Conservation (phyloP, 2,888 invertebrate genomes). For the Galeruca laticollis region DNA sequence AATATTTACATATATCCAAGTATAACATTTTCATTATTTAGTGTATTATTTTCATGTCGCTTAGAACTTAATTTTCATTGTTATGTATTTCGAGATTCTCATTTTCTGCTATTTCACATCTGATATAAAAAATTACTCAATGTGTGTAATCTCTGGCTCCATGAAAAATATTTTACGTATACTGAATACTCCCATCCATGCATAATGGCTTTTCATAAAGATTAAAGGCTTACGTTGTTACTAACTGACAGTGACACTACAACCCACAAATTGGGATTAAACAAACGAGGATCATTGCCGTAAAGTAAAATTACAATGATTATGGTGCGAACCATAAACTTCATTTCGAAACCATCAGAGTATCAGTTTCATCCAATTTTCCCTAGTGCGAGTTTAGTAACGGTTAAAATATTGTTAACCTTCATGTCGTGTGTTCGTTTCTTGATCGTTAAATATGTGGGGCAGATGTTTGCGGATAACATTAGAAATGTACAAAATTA, state of each 20-base stretch:
- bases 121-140: neutral
- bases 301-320: conserved; percentile 23
- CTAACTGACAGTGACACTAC: conserved; percentile 22
- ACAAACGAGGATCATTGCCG: conserved; percentile 13
- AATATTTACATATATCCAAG: too few relatives aligned
- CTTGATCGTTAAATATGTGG: conserved; percentile 19
- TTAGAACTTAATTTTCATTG: neutral
- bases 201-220: conserved; percentile 12
- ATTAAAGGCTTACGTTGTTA: conserved; percentile 1
- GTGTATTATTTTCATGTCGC: neutral
- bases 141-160: neutral
- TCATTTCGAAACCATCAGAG: conserved; percentile 20
- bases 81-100: neutral
- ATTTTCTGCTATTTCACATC: neutral
- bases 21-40: too few relatives aligned
- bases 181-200: neutral
- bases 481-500: conserved; percentile 6
- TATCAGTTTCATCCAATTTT: conserved; percentile 19
- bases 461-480: conserved; percentile 9
- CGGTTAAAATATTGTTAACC: conserved; percentile 17
- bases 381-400: neutral
- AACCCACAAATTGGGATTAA: conserved; percentile 19
- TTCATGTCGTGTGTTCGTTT: conserved; percentile 13
- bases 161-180: neutral
- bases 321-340: conserved; percentile 18